phyloP scores from a whole-genome alignment of 2,113 vertebrate genomes.

The Pelecanoides urinatrix region DNA sequence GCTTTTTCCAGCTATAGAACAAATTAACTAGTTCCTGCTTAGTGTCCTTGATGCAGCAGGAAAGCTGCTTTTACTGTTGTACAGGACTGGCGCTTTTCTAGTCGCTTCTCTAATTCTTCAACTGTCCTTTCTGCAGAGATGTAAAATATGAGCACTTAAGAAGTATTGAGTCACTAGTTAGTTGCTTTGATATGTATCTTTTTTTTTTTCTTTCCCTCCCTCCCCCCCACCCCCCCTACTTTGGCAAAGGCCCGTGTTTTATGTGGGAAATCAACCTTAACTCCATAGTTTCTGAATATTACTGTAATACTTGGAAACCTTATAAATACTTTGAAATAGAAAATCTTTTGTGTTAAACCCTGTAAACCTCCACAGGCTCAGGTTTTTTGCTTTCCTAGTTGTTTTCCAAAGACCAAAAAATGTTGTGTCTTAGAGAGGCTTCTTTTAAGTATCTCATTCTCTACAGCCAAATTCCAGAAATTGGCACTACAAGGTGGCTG shows the following conservation, averaged over 20 bases:
- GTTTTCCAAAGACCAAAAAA: background rate
- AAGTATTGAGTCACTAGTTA: background rate
- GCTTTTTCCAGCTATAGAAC: background rate
- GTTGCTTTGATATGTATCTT: background rate
- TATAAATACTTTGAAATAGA: background rate
- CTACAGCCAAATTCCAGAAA: background rate
- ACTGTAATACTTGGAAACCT: background rate
- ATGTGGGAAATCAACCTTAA: background rate
- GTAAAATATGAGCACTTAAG: background rate
- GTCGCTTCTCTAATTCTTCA: background rate
- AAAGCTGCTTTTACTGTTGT: background rate
- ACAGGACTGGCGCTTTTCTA: background rate
- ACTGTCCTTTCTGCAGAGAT: background rate
- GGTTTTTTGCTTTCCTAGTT: background rate
- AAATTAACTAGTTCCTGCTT: constrained; percentile 1
- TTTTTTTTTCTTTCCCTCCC: background rate
- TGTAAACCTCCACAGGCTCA: background rate
- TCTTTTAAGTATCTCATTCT: background rate
- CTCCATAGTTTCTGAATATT: background rate
- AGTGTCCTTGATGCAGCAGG: background rate
- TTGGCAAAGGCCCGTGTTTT: background rate
- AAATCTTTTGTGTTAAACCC: background rate
- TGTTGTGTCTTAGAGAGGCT: background rate
- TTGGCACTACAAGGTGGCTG: background rate
- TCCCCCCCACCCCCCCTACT: background rate